Percentiles rank a stretch among this genome's conserved stretches.
phyloP scores from a whole-genome alignment of 2,888 invertebrate species.

The Zootermopsis nevadensis region DNA sequence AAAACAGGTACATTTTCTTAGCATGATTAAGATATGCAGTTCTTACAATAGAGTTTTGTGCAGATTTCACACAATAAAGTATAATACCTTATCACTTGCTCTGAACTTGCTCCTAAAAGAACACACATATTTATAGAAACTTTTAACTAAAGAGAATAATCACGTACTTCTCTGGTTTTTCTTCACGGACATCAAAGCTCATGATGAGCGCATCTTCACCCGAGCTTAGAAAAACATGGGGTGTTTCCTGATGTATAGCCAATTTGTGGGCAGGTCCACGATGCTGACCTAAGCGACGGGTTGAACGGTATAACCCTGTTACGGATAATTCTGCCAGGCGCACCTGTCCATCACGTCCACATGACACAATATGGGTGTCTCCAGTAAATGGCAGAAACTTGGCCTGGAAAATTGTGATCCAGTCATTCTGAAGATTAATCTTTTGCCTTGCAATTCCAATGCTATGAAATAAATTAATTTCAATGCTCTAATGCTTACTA shows the following conservation, averaged over 20 bases:
- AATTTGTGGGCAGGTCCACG: slow-evolving; percentile 87
- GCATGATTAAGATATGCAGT: too few relatives aligned
- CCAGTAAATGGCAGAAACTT: slow-evolving; percentile 86
- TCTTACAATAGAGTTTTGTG: too few relatives aligned
- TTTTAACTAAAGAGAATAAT: not conserved
- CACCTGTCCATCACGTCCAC: slow-evolving; percentile 89
- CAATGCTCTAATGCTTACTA: not conserved
- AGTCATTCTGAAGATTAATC: too few relatives aligned
- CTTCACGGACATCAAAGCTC: slow-evolving; percentile 83
- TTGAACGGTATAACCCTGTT: slow-evolving; percentile 66
- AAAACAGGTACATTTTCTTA: too few relatives aligned
- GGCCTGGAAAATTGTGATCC: slow-evolving; percentile 61
- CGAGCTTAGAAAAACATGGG: slow-evolving; percentile 80
- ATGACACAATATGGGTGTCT: slow-evolving; percentile 87
- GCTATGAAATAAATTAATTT: not conserved
- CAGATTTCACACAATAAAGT: too few relatives aligned
- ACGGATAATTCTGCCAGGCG: slow-evolving; percentile 68
- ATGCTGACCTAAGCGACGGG: slow-evolving; percentile 76
- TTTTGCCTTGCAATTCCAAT: not conserved
- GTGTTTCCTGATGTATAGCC: slow-evolving; percentile 78
- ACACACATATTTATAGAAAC: too few relatives aligned
- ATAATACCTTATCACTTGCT: too few relatives aligned
- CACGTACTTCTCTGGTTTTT: slow-evolving; percentile 71
- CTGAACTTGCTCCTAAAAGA: too few relatives aligned
- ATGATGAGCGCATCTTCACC: slow-evolving; percentile 90